Evolutionary conservation across 2,113 vertebrate genomes (phyloP).

Genomic region (Lepus europaeus): DNA sequence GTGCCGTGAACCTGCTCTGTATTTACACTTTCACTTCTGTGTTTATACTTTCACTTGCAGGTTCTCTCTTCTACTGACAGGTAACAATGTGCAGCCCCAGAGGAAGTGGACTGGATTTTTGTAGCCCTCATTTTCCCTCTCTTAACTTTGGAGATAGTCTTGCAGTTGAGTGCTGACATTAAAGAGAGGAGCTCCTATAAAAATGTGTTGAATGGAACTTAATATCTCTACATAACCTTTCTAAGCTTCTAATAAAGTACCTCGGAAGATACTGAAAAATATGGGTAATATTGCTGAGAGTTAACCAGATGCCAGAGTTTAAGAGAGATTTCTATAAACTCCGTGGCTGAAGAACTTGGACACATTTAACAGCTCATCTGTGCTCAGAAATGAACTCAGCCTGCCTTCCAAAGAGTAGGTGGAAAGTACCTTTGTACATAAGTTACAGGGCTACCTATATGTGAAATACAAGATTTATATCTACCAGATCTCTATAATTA

Average conservation of each 20-base stretch:
- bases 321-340: constrained; percentile 8
- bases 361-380: neutral
- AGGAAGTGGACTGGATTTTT: neutral
- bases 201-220: neutral
- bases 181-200: neutral
- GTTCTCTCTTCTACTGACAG: neutral
- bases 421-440: neutral
- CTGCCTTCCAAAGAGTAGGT: neutral
- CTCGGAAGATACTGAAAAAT: neutral
- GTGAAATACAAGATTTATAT: neutral
- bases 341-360: neutral
- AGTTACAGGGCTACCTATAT: neutral
- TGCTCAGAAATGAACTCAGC: constrained; percentile 26
- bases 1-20: neutral
- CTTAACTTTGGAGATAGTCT: constrained; percentile 5
- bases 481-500: neutral
- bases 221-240: neutral
- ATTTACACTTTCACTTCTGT: neutral
- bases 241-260: neutral
- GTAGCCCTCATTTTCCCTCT: neutral
- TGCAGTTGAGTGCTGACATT: neutral
- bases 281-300: neutral
- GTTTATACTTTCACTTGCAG: neutral
- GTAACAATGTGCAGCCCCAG: neutral
- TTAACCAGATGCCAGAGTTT: neutral